These are phyloP conservation scores for Sterrhoptilus dennistouni DNA, from an alignment of 2,113 vertebrate genomes.

Conservation along the genomic window DNA sequence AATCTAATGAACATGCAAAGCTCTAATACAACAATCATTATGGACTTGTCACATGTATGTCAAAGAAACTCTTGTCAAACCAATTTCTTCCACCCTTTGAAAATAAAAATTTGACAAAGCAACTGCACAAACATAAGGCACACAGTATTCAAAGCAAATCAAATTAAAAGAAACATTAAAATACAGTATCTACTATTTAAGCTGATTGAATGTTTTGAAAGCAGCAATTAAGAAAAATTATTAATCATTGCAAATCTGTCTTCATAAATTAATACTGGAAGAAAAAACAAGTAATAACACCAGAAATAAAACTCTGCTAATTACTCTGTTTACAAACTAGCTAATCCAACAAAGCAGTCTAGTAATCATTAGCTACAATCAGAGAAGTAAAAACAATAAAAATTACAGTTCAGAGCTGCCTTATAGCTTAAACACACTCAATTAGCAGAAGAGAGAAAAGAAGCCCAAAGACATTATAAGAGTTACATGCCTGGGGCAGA, in stretches of 20 bases:
- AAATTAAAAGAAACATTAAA: not conserved
- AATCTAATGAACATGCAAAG: not conserved
- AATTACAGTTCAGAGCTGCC: not conserved
- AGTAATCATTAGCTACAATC: not conserved
- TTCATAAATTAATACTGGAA: not conserved
- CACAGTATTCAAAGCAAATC: not conserved
- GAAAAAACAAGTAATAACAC: not conserved
- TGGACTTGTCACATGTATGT: not conserved
- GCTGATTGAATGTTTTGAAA: not conserved
- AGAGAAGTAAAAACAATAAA: not conserved
- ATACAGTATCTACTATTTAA: not conserved
- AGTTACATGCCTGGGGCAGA: not conserved
- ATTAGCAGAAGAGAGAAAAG: not conserved
- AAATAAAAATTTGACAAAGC: not conserved
- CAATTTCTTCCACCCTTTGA: not conserved
- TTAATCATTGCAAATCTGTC: not conserved
- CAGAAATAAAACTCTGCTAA: not conserved
- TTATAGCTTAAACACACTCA: not conserved
- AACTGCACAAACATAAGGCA: not conserved
- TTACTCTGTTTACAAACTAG: not conserved
- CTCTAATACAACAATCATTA: not conserved
- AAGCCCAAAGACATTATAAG: not conserved
- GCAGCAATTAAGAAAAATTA: not conserved
- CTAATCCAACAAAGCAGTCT: not conserved
- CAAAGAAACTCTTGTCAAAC: not conserved